Conservation (phyloP, 2,888 invertebrate species). For the Metacarcinus magister region DNA sequence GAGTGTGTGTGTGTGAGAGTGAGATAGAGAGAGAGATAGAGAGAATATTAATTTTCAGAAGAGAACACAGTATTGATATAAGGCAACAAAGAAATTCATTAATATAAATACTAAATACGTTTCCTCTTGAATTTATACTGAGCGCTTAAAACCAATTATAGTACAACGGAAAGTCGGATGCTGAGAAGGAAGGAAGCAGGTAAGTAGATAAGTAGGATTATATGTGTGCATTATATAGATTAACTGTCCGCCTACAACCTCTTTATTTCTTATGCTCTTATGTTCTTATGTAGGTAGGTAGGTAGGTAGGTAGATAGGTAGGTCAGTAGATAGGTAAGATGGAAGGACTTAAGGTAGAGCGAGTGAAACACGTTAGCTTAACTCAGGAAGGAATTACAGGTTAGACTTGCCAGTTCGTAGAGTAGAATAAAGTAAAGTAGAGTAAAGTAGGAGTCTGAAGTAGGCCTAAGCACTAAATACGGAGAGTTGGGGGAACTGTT, state of each 20-base stretch:
- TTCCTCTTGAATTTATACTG: not conserved
- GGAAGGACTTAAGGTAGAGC: not conserved
- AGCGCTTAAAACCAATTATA: not conserved
- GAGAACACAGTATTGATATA: not conserved
- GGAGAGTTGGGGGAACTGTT: too few relatives aligned
- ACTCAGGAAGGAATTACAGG: not conserved
- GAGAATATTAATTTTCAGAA: not conserved
- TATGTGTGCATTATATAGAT: too few relatives aligned
- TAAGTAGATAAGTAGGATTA: not conserved
- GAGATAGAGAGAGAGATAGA: constrained; percentile 36
- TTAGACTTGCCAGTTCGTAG: not conserved
- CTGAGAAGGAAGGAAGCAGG: not conserved
- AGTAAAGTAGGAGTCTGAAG: too few relatives aligned
- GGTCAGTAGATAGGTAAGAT: too few relatives aligned
- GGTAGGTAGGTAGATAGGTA: too few relatives aligned
- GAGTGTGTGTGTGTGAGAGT: not conserved
- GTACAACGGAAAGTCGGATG: not conserved
- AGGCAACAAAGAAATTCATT: not conserved
- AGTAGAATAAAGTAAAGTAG: too few relatives aligned
- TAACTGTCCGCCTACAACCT: too few relatives aligned
- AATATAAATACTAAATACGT: not conserved
- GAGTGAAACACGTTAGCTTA: not conserved
- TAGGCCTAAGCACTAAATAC: too few relatives aligned
- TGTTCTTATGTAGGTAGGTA: too few relatives aligned
- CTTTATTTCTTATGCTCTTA: too few relatives aligned